phyloP scores from a whole-genome alignment of 2,888 invertebrate species.

The Endomychus coccineus region DNA sequence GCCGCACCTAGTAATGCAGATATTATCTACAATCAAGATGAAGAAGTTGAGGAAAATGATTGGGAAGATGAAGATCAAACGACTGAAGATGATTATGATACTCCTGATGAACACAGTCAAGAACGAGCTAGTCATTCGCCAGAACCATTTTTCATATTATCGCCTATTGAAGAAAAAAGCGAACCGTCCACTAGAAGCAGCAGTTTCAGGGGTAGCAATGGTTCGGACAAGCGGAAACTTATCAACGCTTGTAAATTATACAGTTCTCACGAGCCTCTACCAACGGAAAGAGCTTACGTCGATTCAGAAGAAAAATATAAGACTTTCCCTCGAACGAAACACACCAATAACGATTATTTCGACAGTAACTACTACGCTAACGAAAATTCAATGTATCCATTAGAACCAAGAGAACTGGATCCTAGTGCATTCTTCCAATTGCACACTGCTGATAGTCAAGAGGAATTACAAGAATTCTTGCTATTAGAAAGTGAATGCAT shows the following conservation, averaged over 20 bases:
- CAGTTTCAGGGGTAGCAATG: conserved; percentile 37
- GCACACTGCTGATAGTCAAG: conserved; percentile 54
- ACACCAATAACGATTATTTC: conserved; percentile 28
- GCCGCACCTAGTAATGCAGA: neutral
- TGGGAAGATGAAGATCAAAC: conserved; percentile 13
- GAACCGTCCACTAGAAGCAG: conserved; percentile 48
- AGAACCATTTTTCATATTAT: conserved; percentile 40
- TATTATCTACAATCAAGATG: conserved; percentile 14
- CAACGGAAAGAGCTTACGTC: conserved; percentile 27
- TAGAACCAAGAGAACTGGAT: conserved; percentile 54
- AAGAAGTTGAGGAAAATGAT: conserved; percentile 19
- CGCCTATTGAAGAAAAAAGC: conserved; percentile 53
- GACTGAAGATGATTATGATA: conserved; percentile 19
- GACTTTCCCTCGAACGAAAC: conserved; percentile 49
- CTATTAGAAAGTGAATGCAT: conserved; percentile 54
- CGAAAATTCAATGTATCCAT: conserved; percentile 44
- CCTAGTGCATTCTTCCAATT: conserved; percentile 50
- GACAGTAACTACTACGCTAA: conserved; percentile 6
- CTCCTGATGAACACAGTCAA: neutral
- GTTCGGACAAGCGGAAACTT: conserved; percentile 31
- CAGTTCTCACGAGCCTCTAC: conserved; percentile 39
- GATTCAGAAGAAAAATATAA: conserved; percentile 42
- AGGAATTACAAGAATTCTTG: conserved; percentile 56
- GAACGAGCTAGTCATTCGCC: too few species aligned
- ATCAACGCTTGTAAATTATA: too few species aligned